Evolutionary conservation across 2,888 invertebrate genomes (phyloP), one percentile per base, ranked within the genome.

Genomic region (Chrysomela aeneicollis): DNA sequence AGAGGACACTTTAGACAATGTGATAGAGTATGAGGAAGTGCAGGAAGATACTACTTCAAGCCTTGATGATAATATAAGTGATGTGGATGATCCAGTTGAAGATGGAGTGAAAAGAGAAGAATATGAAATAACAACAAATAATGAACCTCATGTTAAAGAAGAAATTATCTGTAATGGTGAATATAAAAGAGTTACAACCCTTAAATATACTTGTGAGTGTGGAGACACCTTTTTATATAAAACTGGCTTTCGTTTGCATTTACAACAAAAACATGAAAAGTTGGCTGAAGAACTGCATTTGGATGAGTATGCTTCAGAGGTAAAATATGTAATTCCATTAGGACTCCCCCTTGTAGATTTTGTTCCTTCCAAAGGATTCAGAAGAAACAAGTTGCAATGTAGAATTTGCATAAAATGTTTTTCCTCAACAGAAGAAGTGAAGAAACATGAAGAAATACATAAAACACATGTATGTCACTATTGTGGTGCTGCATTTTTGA

Each of bases 401-500:
- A 61, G 63, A 21, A 61, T 60, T 9, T 69, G 69, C 35, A 30
- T 35, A 17, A 30, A 54, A 54, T 49, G 46, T 6, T 71, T 71
- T 37, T 17, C 37, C 12, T 55, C 64, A 10, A 21, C 37, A 17
- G 59, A 49, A 9, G 61, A 60, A 35, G 68, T 66, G 8, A 54
- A 64, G 19, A 5, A 47, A 1, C 69, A 70, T 61, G 52, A 62
- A 47, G 64, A 68, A 42, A 67, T 66, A 8, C 71, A 72, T 35
- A 74, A 72, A 52, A 68, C 66, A 8, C 67, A 67, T 47, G 52
- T 71, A 17, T 74, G 74, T 42, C 69, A 71, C 49, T 53, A 71
- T n/a, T 74, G 74, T 47, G 72, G 72, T n/a, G 63, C 63, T 8
- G 66, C 68, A 17, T 74, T 74, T 49, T 49, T 66, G 5, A 72